Base-by-base conservation (phyloP, 2,113 vertebrate species). In the Antidorcas marsupialis region DNA sequence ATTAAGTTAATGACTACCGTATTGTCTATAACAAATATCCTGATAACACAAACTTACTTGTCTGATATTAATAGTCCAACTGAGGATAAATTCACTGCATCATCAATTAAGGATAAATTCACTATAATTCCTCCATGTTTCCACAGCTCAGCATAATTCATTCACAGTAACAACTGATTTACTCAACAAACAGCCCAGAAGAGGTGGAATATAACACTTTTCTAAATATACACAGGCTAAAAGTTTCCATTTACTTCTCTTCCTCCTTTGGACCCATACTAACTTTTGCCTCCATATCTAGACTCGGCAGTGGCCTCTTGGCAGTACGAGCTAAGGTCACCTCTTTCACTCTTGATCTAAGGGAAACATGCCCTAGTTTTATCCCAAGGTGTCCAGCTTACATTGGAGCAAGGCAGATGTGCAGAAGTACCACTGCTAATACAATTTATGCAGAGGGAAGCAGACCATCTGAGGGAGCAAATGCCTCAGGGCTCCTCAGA, bases 21-120 rank as follows among this genome's bases (percentile, higher is more conserved):
- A 53, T 50, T 82, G 93, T 93, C 90, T 79, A 55, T 13, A 94
- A 92, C 50, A 89, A 90, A 92, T 94, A 93, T 81, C 64, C 60
- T 97, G 81, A 27, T 91, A 94, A 62, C 23, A 89, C 64, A 50
- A 36, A 59, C 30, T 55, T 83, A 78, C 5, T 84, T 91, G 57
- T 76, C 74, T 97, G 27, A 64, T 76, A 76, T 76, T 76, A 27
- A 76, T 45, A 27, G 83, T 83, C 85, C 47, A 67, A 10, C 0
- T 76, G 50, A 87, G 93, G 87, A 67, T 78, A 91, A 91, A 91
- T 62, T 64, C 36, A 87, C 11, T 36, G 45, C 27, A 81, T 43
- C 59, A 82, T 82, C 33, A 52, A 21, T 52, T 81, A 81, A 52
- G 28, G 78, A 52, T 52, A 59, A 93, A 85, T 87, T 74, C 78